Conservation (phyloP, 53 echinoderm and acorn worm genomes). For the Actinopyga echinites region DNA sequence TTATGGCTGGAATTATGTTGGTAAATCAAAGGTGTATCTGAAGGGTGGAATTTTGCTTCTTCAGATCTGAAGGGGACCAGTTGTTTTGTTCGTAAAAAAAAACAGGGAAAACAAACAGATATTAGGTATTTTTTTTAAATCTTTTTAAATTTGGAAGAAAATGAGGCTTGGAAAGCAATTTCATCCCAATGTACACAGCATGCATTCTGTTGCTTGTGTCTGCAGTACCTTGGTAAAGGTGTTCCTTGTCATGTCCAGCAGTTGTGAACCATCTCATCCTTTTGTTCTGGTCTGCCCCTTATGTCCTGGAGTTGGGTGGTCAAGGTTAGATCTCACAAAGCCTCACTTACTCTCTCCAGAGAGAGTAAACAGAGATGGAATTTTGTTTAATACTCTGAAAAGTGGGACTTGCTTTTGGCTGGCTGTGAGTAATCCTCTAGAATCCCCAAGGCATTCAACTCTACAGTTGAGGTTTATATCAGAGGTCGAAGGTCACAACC, state of each 20-base stretch:
- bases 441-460: slow-evolving; percentile 10
- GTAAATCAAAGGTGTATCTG: too few relatives aligned
- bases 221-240: not conserved
- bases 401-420: slow-evolving; percentile 25
- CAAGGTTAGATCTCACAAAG: slow-evolving; percentile 19
- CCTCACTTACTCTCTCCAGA: slow-evolving; percentile 7
- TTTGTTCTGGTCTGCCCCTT: not conserved
- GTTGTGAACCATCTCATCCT: slow-evolving; percentile 4
- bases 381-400: not conserved
- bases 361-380: slow-evolving; percentile 15
- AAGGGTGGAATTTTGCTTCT: too few relatives aligned
- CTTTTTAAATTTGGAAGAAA: too few relatives aligned
- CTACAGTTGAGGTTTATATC: not conserved
- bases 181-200: not conserved
- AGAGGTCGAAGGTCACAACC: slow-evolving; percentile 8
- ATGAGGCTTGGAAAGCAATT: too few relatives aligned
- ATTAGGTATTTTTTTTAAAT: too few relatives aligned
- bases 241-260: slow-evolving; percentile 18
- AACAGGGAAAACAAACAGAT: too few relatives aligned
- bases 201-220: not conserved
- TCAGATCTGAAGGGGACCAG: too few relatives aligned
- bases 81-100: too few relatives aligned
- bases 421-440: slow-evolving; percentile 6
- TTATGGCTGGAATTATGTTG: too few relatives aligned
- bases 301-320: not conserved